A percentile compares a stretch with the other conserved stretches of the same genome.
phyloP scores from a whole-genome alignment of 2,888 invertebrate species.

The Nemurella pictetii region DNA sequence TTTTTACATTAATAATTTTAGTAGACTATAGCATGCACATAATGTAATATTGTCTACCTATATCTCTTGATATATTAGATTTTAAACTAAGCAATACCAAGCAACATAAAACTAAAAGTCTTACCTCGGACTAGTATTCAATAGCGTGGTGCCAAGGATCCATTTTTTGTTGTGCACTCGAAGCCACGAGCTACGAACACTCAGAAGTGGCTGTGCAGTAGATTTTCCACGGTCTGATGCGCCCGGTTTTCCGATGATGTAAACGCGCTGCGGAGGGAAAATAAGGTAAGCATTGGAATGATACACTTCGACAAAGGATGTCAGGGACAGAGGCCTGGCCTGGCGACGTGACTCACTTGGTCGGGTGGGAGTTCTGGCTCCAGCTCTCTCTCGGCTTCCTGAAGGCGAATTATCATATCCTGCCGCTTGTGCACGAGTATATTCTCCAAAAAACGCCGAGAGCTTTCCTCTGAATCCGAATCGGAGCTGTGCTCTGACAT shows the following conservation, averaged over 20 bases:
- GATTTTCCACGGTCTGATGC: not conserved
- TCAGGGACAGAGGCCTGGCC: not conserved
- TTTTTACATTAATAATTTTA: not conserved
- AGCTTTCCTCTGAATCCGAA: not conserved
- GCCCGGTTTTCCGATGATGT: not conserved
- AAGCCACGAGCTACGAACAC: constrained; percentile 47
- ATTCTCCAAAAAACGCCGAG: not conserved
- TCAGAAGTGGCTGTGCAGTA: not conserved
- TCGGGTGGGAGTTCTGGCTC: not conserved
- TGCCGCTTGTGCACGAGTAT: not conserved
- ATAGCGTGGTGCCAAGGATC: constrained; percentile 49
- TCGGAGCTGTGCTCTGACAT: not conserved
- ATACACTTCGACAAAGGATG: not conserved
- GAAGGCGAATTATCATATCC: not conserved
- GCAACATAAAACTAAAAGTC: constrained; percentile 37
- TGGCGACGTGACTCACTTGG: not conserved
- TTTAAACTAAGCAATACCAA: not conserved
- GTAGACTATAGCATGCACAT: not conserved
- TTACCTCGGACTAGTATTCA: constrained; percentile 49
- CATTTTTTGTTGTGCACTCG: constrained; percentile 50
- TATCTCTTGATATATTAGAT: not conserved
- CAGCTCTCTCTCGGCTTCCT: not conserved
- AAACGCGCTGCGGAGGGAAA: not conserved
- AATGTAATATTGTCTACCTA: not conserved
- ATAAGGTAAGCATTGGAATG: too few species aligned